phyloP scores from a whole-genome alignment of 1,140 invertebrate species.

The Drosophila nannoptera region DNA sequence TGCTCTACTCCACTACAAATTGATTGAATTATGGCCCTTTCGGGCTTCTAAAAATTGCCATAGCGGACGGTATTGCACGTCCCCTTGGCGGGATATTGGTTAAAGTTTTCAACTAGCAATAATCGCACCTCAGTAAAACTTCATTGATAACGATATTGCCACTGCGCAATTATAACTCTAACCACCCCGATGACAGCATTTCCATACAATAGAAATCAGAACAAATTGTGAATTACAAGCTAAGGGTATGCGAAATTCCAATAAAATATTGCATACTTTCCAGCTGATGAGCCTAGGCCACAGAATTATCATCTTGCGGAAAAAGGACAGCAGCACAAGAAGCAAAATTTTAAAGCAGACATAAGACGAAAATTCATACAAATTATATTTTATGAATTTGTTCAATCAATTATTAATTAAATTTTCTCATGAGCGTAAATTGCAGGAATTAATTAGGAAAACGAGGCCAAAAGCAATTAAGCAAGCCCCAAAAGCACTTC shows the following conservation, averaged over 20 bases:
- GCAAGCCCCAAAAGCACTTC: background rate
- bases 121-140: constrained; percentile 79
- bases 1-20: background rate
- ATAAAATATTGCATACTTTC: constrained; percentile 20
- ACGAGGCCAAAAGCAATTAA: background rate
- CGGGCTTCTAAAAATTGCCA: constrained; percentile 90
- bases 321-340: background rate
- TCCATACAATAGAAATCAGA: background rate
- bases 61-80: constrained; percentile 94
- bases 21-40: constrained; percentile 75
- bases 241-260: background rate
- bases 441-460: background rate
- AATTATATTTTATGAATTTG: background rate
- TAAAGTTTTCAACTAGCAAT: constrained; percentile 80
- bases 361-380: background rate
- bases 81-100: constrained; percentile 96
- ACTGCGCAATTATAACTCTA: constrained; percentile 71
- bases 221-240: constrained; percentile 54
- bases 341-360: background rate
- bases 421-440: background rate
- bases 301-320: too few relatives aligned
- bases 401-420: background rate
- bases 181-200: background rate
- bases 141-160: constrained; percentile 93
- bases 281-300: background rate